Base-by-base conservation (phyloP, 2,888 invertebrate species). In the Drosophila mettleri region DNA sequence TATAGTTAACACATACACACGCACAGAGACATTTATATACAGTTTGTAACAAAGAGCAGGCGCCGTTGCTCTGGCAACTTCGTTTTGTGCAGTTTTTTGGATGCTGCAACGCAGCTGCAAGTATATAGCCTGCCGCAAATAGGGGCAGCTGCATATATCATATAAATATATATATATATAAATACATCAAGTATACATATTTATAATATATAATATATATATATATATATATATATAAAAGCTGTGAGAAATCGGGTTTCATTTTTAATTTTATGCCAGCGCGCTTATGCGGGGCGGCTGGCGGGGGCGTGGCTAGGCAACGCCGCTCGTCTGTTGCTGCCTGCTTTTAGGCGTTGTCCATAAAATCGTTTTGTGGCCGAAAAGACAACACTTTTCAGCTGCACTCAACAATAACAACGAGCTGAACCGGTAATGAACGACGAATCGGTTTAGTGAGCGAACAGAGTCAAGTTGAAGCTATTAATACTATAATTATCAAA, bases 181-280 rank as follows among this genome's bases (percentile, higher is more conserved):
- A 14, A 24, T 24, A 29, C 1, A 29, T 29, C 29, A 29, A 29
- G 6, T 12, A 20, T 10, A 16, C 10, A 22, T 38, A 8, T 20
- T 18, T 18, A 9, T 16, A 24, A 16, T 14, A 16, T 10, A 31
- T 12, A 3, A 3, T 29, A 34, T 27, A 33, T 18, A 27, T 12
- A n/a, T n/a, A n/a, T 41, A 24, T 31, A n/a, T 22, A 14, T 24
- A 41, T 41, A 14, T 6, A 22, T 4, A 36, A 3, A 18, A 12
- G 12, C 10, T 1, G 22, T 22, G 62, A 36, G 45, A 57, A 55
- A 54, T 58, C 61, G 74, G 69, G 78, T 74, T 74, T 60, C 33
- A 80, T 80, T 84, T 87, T 86, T 80, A 69, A 85, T 85, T 78
- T 81, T 41, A 78, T 78, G 78, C 60, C 62, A 72, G 29, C 58